A percentile compares a stretch with the other conserved stretches of the same genome.
These are phyloP conservation scores for Nephrocerus scutellatus DNA, from an alignment of 2,888 invertebrate genomes.

Conservation along the genomic window DNA sequence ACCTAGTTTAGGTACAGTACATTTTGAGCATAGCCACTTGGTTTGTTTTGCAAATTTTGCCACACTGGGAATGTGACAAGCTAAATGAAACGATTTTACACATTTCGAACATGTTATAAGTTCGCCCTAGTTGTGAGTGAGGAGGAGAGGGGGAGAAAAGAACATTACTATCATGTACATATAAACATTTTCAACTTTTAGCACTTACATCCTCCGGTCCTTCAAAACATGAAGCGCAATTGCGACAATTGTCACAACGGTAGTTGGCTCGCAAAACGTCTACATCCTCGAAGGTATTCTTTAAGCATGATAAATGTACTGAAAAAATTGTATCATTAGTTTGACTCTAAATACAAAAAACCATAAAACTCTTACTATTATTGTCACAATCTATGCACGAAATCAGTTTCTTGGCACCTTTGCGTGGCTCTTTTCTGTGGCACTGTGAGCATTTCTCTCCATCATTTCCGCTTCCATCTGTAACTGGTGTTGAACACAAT, in stretches of 20 bases:
- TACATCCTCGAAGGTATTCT: constrained; percentile 31
- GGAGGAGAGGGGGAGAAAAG: not conserved
- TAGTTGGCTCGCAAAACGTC: constrained; percentile 50
- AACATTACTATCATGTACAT: not conserved
- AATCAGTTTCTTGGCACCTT: constrained; percentile 33
- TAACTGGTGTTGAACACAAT: constrained; percentile 11
- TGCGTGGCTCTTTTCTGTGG: constrained; percentile 30
- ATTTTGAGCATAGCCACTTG: constrained; percentile 68
- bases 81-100: constrained; percentile 76
- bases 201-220: constrained; percentile 63
- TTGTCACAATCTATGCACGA: constrained; percentile 34
- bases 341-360: not conserved
- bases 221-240: constrained; percentile 74
- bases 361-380: constrained; percentile 28
- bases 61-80: constrained; percentile 69
- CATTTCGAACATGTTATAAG: constrained; percentile 76
- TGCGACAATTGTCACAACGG: constrained; percentile 88
- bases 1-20: constrained; percentile 36
- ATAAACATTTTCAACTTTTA: not conserved
- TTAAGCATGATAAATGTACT: constrained; percentile 37
- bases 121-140: constrained; percentile 52
- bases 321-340: constrained; percentile 25
- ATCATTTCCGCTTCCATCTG: no score
- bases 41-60: constrained; percentile 49
- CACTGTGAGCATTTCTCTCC: constrained; percentile 30